phyloP scores from a whole-genome alignment of 2,888 invertebrate genomes.

The Poecilus cupreus region DNA sequence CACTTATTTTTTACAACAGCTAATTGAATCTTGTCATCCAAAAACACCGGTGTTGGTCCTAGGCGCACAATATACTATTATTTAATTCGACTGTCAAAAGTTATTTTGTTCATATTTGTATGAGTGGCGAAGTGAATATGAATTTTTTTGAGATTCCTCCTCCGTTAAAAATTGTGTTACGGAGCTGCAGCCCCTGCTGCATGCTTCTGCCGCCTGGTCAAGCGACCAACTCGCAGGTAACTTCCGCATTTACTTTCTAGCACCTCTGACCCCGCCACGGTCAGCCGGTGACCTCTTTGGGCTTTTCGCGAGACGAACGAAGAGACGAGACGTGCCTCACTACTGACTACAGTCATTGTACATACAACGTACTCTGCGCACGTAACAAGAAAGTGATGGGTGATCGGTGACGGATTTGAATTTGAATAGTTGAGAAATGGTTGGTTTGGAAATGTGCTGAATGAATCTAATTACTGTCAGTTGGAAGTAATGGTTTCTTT shows the following conservation, averaged over 20 bases:
- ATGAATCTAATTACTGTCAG: neutral
- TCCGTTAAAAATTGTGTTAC: neutral
- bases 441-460: neutral
- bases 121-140: too few relatives aligned
- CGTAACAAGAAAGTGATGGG: slow-evolving; percentile 13
- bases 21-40: too few relatives aligned
- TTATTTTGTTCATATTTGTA: too few relatives aligned
- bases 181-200: neutral
- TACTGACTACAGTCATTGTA: neutral
- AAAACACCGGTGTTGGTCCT: too few relatives aligned
- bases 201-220: slow-evolving; percentile 40
- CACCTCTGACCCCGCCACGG: slow-evolving; percentile 58
- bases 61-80: too few relatives aligned
- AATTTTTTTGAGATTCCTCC: too few relatives aligned
- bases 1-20: too few relatives aligned
- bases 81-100: too few relatives aligned
- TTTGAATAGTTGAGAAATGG: neutral
- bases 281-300: slow-evolving; percentile 53
- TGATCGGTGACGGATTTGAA: neutral
- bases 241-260: slow-evolving; percentile 56
- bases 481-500: neutral
- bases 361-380: neutral
- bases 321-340: neutral
- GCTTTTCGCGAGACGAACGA: neutral
- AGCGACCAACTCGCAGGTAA: slow-evolving; percentile 5